Base-by-base conservation (phyloP, 2,113 vertebrate genomes). In the Nanorana parkeri region DNA sequence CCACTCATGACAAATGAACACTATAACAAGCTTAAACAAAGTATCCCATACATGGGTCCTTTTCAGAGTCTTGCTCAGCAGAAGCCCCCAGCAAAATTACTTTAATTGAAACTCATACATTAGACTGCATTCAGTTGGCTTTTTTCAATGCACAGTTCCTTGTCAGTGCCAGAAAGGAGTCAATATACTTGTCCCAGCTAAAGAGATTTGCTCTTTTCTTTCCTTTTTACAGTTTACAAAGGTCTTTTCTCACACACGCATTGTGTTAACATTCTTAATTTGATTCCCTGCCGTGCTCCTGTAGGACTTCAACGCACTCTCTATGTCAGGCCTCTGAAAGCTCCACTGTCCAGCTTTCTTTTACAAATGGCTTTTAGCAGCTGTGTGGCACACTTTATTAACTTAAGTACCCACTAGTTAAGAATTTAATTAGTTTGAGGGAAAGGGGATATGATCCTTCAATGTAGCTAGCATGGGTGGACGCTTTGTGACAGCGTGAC, bases 341-440 rank as follows among this genome's bases (percentile, higher is more conserved):
- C 88, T 90, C 90, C 93, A 90, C 90, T 91, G 87, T 87, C 86
- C 84, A 77, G 90, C 91, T 92, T 93, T 94, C 89, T 93, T 89
- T 91, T 93, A 91, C 91, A 93, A 92, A 92, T 82, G 86, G 90
- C 85, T 88, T 85, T 13, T 88, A 92, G 91, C 93, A 94, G 94
- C 92, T 94, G 94, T 89, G 92, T 91, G 92, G 92, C 94, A 94
- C 93, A 92, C 92, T 95, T 95, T 94, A 95, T 94, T 95, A 94
- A 94, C 94, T 93, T 93, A 92, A 93, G 91, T 90, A 93, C 91
- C 90, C 90, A 85, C 89, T 89, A 91, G 91, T 92, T 94, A 93
- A 93, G 94, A 95, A 95, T 95, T 95, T 95, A 92, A 95, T 95
- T 95, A 95, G 94, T 93, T 94, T 89, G 93, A 91, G 87, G 91